Evolutionary conservation across 2,888 invertebrate genomes (phyloP), one percentile per base, ranked within the genome.

Genomic region (Spodoptera picta): DNA sequence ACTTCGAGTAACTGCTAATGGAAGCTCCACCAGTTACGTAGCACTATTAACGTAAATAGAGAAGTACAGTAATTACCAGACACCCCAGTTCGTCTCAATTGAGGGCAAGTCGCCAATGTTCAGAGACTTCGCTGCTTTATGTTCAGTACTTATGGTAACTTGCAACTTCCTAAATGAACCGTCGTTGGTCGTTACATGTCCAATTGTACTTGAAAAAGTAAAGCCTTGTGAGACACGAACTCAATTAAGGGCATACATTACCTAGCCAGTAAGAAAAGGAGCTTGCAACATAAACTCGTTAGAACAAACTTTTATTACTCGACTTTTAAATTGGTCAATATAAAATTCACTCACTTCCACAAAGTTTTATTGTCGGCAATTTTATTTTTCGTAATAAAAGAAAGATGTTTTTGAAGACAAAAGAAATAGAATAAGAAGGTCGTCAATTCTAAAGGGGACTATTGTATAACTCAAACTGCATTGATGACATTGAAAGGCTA

Each of bases 21-120:
- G 7, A 36, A 36, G 36, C 36, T 36, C 36, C 9, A 36, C 36
- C 36, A 47, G 23, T 24, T 47, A 23, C 27, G 49, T 81, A 70
- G 72, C 66, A 73, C 63, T 73, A 82, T 81, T 78, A 81, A 78
- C 79, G 80, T 79, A 75, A 87, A 83, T 84, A 85, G 84, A 86
- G 87, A 90, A 84, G 76, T 73, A 83, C 81, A 81, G 83, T 84
- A 87, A 89, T 88, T 87, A 85, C 83, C 80, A 78, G 82, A 67
- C 69, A 70, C 77, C 80, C 73, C 68, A 50, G 66, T 69, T 55
- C 65, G 69, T 69, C 76, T 79, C 77, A 87, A 85, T 86, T 86
- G 79, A 82, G 79, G 75, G 74, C 76, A 83, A 83, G 76, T 72
- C 65, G 77, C 75, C 69, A 76, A 67, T 76, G 68, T 71, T 67